Base-by-base conservation (phyloP, 2,113 vertebrate genomes). In the Macroglossus sobrinus region DNA sequence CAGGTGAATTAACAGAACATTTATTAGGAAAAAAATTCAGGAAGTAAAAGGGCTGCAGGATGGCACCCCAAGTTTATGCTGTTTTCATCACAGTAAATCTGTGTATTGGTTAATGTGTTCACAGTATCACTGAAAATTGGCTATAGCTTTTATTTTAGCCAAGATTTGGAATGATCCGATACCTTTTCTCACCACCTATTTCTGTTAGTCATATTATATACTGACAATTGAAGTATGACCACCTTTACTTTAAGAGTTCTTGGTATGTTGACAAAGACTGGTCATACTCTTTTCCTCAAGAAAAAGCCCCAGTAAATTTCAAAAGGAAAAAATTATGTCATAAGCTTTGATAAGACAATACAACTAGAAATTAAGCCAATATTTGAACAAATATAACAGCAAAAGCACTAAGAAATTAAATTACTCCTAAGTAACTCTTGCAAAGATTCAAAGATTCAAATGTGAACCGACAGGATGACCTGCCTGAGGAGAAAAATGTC, bases 391-490 rank as follows among this genome's bases (percentile, higher is more conserved):
- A 57, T 80, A 28, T 50, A 68, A 64, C 3, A 86, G 66, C 8
- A 38, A 81, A 15, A 92, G 10, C n/a, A 4, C 9, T 38, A 43
- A 45, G 72, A 89, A 89, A 78, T 76, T 79, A 75, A 88, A 57
- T 66, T 55, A 45, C 40, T 72, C n/a, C 26, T 68, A 78, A 89
- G 28, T 26, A 71, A 59, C 47, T 64, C 38, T 76, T 40, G 11
- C 3, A 55, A 45, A 55, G 84, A 2, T 45, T 30, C 26, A 33
- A 80, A 1, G 28, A 97, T 78, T 87, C 88, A 96, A 93, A 59
- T 19, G 33, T 85, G 50, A 89, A 89, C 87, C 84, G 53, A 75
- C n/a, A 30, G 13, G 82, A 47, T 93, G 95, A 97, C 91, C 55
- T 24, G 11, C 53, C 50, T 57, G 45, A 91, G 38, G 50, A 89